Evolutionary conservation across 1,140 invertebrate genomes (phyloP), one percentile per base, ranked within the genome.

Genomic region (Nebria ingens): DNA sequence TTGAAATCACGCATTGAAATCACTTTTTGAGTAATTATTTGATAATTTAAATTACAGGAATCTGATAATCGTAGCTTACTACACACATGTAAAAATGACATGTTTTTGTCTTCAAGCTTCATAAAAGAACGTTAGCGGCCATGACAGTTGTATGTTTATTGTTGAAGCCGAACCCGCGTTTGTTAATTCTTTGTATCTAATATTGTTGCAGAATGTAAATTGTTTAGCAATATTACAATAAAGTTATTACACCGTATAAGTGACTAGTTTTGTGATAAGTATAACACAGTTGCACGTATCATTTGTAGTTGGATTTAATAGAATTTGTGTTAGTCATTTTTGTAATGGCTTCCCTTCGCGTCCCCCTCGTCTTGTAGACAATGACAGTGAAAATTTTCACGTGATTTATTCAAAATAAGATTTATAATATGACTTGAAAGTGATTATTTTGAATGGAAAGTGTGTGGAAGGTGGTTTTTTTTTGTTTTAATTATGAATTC

Each of bases 331-430:
- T 45, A 45, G 40, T 45, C 40, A 45, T 45, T 23, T 76, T 76
- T 71, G 72, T 76, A 78, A 79, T 79, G 78, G 78, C 78, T 76
- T 76, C 73, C 75, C 76, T 74, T 78, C 75, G 76, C 76, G 76
- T 78, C 76, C 78, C 77, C 76, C 76, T 71, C 75, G 71, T 72
- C 72, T 73, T 65, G 68, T 74, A 73, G 73, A 75, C 72, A 71
- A 69, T 78, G 75, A 77, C 76, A 78, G 73, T 73, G 64, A 57
- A 62, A 55, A 59, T 61, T 59, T 68, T 65, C 64, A 64, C 75
- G 74, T 74, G 73, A 75, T 77, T 73, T 72, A 72, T 69, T 68
- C 72, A 68, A 66, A 66, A 64, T 65, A 68, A 71, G 70, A 64
- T 71, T 66, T 68, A 66, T 65, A 69, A 72, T 68, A 71, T 73